A percentile compares a stretch with the other conserved stretches of the same genome.
Conservation (phyloP, 2,113 vertebrate species). For the Neolamprologus falcicula region DNA sequence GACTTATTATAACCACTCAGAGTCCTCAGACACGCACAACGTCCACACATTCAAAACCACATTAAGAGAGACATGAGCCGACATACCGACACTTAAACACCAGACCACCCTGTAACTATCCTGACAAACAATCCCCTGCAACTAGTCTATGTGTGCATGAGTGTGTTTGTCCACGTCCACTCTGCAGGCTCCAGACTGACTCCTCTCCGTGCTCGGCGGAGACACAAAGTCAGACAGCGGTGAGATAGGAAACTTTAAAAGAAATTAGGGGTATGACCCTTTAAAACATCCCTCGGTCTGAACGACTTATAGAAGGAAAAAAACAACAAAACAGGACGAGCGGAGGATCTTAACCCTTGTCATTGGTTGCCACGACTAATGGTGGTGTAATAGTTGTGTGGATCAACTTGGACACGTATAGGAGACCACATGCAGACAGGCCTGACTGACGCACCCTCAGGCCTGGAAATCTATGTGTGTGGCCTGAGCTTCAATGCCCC, state of each 20-base stretch:
- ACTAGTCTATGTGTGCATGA: background rate
- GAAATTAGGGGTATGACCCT: background rate
- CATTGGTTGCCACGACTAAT: conserved; percentile 44
- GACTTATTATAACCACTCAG: background rate
- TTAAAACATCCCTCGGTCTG: background rate
- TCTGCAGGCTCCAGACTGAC: conserved; percentile 41
- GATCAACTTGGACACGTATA: conserved; percentile 51
- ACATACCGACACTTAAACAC: conserved; percentile 7
- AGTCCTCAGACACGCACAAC: conserved; percentile 17
- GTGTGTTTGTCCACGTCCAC: conserved; percentile 20
- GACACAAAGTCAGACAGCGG: conserved; percentile 28
- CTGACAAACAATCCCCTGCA: conserved; percentile 29
- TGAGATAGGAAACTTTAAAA: conserved; percentile 16
- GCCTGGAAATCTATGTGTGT: conserved; percentile 58
- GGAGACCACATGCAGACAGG: conserved; percentile 47
- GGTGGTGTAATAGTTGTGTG: conserved; percentile 34
- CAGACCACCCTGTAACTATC: conserved; percentile 52
- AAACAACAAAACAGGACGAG: background rate
- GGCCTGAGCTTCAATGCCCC: conserved; percentile 8
- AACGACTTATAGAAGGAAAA: background rate
- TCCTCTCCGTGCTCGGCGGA: background rate
- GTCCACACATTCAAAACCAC: conserved; percentile 27
- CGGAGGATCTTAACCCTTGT: conserved; percentile 7
- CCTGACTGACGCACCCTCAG: conserved; percentile 39
- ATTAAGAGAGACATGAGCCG: conserved; percentile 38